Conservation (phyloP, 2,888 invertebrate genomes). For the Crocallis elinguaria region DNA sequence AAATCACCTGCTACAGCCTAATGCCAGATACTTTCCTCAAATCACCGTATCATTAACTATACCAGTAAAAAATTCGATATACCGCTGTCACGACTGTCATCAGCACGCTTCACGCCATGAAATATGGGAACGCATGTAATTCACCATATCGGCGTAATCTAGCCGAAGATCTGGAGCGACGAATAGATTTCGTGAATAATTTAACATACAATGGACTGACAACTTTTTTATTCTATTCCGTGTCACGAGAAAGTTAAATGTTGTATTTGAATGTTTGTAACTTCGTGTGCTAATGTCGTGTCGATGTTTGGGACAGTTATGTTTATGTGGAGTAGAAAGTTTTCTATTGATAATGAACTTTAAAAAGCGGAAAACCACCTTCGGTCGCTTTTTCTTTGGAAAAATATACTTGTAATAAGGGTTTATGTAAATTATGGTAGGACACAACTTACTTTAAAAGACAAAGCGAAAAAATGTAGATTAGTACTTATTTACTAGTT, state of each 20-base stretch:
- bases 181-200: slow-evolving; percentile 81
- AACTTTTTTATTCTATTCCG: slow-evolving; percentile 67
- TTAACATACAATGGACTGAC: slow-evolving; percentile 77
- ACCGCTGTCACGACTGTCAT: slow-evolving; percentile 76
- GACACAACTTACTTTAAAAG: too few relatives aligned
- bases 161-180: slow-evolving; percentile 70
- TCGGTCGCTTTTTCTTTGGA: too few relatives aligned
- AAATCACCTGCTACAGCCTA: not conserved
- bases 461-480: too few relatives aligned
- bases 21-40: not conserved
- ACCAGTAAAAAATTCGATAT: slow-evolving; percentile 55
- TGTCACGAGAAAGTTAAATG: slow-evolving; percentile 32
- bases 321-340: too few relatives aligned
- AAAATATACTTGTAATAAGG: too few relatives aligned
- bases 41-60: slow-evolving; percentile 51
- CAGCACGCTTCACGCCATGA: slow-evolving; percentile 63
- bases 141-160: slow-evolving; percentile 76
- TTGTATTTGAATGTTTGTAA: not conserved
- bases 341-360: too few relatives aligned
- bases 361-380: too few relatives aligned
- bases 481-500: too few relatives aligned
- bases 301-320: not conserved
- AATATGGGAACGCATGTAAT: slow-evolving; percentile 74
- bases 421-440: too few relatives aligned
- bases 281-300: not conserved